Percentiles rank a stretch among this genome's conserved stretches.
Evolutionary conservation across 2,113 vertebrate species (phyloP).

Genomic region (Craseonycteris thonglongyai): DNA sequence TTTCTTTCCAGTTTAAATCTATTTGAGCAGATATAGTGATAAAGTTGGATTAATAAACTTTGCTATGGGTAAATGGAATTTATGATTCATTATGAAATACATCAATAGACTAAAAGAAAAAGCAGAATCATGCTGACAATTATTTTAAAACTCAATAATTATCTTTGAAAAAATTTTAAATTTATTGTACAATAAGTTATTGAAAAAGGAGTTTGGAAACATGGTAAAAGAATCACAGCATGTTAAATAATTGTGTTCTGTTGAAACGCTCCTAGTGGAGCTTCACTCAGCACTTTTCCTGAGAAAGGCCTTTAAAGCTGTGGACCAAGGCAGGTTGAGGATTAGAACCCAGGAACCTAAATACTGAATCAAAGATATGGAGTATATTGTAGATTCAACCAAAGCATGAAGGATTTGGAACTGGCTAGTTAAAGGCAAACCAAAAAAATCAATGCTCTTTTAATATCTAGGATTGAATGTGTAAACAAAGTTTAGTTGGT

Average conservation of each 20-base stretch:
- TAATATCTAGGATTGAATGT: not conserved
- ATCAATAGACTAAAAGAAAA: not conserved
- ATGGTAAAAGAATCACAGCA: not conserved
- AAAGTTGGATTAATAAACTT: not conserved
- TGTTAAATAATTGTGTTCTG: not conserved
- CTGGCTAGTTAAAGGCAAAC: not conserved
- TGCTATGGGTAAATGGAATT: not conserved
- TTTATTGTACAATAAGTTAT: not conserved
- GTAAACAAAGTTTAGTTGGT: not conserved
- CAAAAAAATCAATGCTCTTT: not conserved
- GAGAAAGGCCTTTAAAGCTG: not conserved
- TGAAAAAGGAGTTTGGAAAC: not conserved
- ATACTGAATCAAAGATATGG: not conserved
- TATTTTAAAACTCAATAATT: not conserved
- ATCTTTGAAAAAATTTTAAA: not conserved
- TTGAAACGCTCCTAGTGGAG: not conserved
- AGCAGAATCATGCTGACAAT: not conserved
- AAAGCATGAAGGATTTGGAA: not conserved
- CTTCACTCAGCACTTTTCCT: accelerated
- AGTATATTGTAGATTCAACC: not conserved
- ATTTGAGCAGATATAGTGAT: not conserved
- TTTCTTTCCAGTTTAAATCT: not conserved
- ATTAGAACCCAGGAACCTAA: not conserved
- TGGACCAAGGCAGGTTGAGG: not conserved
- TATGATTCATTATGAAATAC: not conserved